phyloP scores from a whole-genome alignment of 2,888 invertebrate species.

The Steinernema scapterisci region DNA sequence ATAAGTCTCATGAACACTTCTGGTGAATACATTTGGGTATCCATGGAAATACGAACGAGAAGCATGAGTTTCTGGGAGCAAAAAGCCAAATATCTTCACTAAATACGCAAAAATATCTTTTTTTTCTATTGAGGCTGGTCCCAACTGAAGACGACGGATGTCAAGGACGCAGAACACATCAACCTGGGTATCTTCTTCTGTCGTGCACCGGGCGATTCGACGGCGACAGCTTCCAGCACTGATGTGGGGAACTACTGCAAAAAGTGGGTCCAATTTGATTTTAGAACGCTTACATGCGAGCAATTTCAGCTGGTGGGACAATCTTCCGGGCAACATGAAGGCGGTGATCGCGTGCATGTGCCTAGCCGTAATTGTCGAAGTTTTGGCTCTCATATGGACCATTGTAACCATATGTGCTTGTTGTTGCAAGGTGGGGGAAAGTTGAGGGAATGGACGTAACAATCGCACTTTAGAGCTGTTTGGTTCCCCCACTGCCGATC shows the following conservation, averaged over 20 bases:
- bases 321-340: too few relatives aligned
- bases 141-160: not conserved
- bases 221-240: not conserved
- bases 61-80: too few relatives aligned
- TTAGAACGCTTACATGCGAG: too few relatives aligned
- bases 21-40: too few relatives aligned
- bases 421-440: slow-evolving; percentile 9
- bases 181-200: slow-evolving; percentile 18
- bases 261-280: too few relatives aligned
- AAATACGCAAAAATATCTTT: too few relatives aligned
- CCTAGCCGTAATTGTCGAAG: not conserved
- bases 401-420: slow-evolving; percentile 11
- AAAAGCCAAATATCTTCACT: too few relatives aligned
- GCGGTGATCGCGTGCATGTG: slow-evolving; percentile 24
- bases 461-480: not conserved
- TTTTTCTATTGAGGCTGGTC: not conserved
- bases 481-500: not conserved
- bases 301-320: too few relatives aligned
- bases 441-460: not conserved
- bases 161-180: not conserved
- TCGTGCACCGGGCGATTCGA: not conserved
- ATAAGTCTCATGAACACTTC: too few relatives aligned
- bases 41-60: too few relatives aligned
- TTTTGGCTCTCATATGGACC: not conserved
- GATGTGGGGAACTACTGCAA: too few relatives aligned